Evolutionary conservation across 2,113 vertebrate genomes (phyloP), one percentile per base, ranked within the genome.

Genomic region (Bufo gargarizans): DNA sequence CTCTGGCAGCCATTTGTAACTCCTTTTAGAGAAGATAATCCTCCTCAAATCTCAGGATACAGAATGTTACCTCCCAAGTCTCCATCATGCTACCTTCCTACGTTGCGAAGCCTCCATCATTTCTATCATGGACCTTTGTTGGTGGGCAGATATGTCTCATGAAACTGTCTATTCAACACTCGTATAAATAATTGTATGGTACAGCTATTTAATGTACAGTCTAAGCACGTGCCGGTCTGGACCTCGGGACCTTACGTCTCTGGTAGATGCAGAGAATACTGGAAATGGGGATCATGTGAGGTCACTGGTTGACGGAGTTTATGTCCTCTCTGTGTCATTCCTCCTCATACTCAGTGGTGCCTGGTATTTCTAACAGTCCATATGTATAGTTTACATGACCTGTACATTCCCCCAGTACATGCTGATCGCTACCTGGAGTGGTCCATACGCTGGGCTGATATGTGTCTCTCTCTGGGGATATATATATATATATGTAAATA

Each of bases 401-500:
- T 82, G 45, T 82, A 49, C 43, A 49, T 49, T 50, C 17, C 33
- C 33, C 10, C n/a, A 9, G n/a, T 56, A 58, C 33, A 13, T 79
- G n/a, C 13, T 80, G 20, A 12, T 80, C 22, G 45, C 19, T 59
- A 80, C 56, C 13, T 59, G 16, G 59, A 61, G 59, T 61, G 9
- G 59, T 83, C 20, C 45, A 22, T 55, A 14, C 7, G 43, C 7
- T 17, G 77, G 77, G 9, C 1, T 81, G 45, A 2, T n/a, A 0
- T 82, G 4, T 45, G 58, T 63, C 4, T n/a, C 13, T 49, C 4
- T 49, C 8, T 65, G 53, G 4, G 17, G 10, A 4, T 19, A 69
- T 69, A 84, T 71, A 69, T 69, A 84, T 71, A 69, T 71, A 84
- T 84, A 67, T 84, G 67, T 84, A 84, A 53, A 84, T 82, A 33